Conservation (phyloP, 1,140 invertebrate genomes). For the Zaprionus ornatus region DNA sequence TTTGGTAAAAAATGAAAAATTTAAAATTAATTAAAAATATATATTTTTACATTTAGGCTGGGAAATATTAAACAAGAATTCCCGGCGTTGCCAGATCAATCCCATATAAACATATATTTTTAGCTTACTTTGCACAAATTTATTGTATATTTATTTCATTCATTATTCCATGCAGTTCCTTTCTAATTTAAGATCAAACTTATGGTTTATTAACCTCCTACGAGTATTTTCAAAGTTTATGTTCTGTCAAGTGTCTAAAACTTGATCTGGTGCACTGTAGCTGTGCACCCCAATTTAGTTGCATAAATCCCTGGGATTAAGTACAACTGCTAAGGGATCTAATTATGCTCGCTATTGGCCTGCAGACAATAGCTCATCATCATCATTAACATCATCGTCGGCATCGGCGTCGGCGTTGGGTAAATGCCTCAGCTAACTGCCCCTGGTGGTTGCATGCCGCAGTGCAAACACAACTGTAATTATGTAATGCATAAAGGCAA, state of each 20-base stretch:
- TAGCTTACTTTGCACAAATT: no score
- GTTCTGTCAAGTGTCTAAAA: neutral
- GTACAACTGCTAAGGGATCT: neutral
- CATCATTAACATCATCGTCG: conserved; percentile 56
- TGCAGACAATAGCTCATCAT: conserved; percentile 61
- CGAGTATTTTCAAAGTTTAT: neutral
- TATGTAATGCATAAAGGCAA: conserved; percentile 78
- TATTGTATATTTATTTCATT: no score
- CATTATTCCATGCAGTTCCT: no score
- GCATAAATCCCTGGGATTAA: neutral
- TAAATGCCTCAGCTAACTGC: conserved; percentile 38
- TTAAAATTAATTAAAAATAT: no score
- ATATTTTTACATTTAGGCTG: no score
- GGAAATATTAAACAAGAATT: no score
- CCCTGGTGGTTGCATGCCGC: conserved; percentile 55
- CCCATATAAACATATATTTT: no score
- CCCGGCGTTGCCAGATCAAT: no score
- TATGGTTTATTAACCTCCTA: no score
- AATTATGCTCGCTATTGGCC: conserved; percentile 5
- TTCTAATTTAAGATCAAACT: no score
- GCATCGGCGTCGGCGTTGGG: conserved; percentile 56
- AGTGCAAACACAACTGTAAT: conserved; percentile 76
- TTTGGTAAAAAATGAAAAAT: no score
- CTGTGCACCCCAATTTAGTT: neutral
- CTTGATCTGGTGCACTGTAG: neutral